A percentile compares a stretch with the other conserved stretches of the same genome.
Evolutionary conservation across 2,888 invertebrate genomes (phyloP).

Genomic region (Caenorhabditis afra): DNA sequence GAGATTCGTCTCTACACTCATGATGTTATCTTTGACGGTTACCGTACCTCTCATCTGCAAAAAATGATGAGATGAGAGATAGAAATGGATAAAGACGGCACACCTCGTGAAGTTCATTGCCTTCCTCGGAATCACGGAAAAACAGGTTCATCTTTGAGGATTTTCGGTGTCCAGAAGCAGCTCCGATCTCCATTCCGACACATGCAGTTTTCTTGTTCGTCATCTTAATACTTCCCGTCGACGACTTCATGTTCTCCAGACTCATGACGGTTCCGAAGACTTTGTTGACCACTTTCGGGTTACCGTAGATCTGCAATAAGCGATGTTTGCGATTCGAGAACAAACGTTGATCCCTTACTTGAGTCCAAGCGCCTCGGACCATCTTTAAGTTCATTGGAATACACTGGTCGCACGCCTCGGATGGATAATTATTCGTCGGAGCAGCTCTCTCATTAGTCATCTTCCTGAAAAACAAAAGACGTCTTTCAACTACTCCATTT

Average conservation of each 20-base stretch:
- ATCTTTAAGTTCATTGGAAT: slow-evolving; percentile 68
- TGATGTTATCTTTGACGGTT: slow-evolving; percentile 54
- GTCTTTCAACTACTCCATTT: background rate
- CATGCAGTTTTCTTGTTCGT: slow-evolving; percentile 68
- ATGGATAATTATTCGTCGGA: slow-evolving; percentile 21
- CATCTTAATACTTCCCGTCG: slow-evolving; percentile 61
- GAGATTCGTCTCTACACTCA: slow-evolving; percentile 66
- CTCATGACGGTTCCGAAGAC: slow-evolving; percentile 74
- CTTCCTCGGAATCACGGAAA: slow-evolving; percentile 70
- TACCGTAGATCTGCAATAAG: slow-evolving; percentile 71
- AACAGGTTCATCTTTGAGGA: slow-evolving; percentile 70
- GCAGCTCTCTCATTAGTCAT: slow-evolving; percentile 52
- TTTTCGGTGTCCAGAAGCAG: slow-evolving; percentile 29
- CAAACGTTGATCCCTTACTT: slow-evolving; percentile 40
- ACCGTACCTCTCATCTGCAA: slow-evolving; percentile 73
- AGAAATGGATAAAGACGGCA: background rate
- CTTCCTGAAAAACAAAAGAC: slow-evolving; percentile 29
- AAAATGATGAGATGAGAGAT: background rate
- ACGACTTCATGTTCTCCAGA: slow-evolving; percentile 59
- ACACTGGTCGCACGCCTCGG: slow-evolving; percentile 68
- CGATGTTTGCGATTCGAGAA: background rate
- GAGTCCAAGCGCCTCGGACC: slow-evolving; percentile 75
- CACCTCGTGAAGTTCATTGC: slow-evolving; percentile 74
- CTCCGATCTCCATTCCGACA: slow-evolving; percentile 72
- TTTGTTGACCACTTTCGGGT: slow-evolving; percentile 72